Evolutionary conservation across 2,797 vertebrate species (phyloP).

Genomic region (Florisuga fusca): DNA sequence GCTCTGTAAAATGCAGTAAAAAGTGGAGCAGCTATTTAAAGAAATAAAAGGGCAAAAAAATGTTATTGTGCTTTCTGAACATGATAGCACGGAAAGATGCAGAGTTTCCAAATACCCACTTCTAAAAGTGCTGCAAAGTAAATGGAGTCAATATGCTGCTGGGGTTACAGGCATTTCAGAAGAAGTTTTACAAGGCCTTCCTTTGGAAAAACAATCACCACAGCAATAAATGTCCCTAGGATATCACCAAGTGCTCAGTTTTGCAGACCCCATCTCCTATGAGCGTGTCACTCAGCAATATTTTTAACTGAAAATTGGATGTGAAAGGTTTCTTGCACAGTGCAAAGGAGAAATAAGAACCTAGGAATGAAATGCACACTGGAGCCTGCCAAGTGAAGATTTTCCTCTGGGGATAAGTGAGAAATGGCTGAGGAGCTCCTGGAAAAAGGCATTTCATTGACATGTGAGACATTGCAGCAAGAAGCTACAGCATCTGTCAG

Average conservation of each 20-base stretch:
- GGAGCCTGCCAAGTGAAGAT: neutral
- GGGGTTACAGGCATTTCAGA: neutral
- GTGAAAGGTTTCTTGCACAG: neutral
- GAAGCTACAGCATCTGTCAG: neutral
- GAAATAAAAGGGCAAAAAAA: conserved; percentile 31
- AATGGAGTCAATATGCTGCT: neutral
- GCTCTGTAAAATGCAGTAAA: neutral
- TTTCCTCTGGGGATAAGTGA: neutral
- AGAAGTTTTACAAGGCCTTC: neutral
- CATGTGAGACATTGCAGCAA: neutral
- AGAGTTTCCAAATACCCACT: neutral
- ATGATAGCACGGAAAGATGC: neutral
- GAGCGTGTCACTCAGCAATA: neutral
- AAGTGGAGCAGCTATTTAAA: conserved; percentile 47
- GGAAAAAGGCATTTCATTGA: neutral
- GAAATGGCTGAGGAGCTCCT: neutral
- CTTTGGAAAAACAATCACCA: neutral
- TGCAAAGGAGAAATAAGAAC: neutral
- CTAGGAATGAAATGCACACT: neutral
- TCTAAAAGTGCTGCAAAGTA: neutral
- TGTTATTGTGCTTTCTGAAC: neutral
- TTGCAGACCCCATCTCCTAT: neutral
- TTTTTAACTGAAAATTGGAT: neutral
- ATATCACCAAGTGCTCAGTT: neutral
- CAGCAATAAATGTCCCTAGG: neutral